Evolutionary conservation across 2,797 vertebrate genomes (phyloP), one percentile per base, ranked within the genome.

Genomic region (Poecilia gillii): DNA sequence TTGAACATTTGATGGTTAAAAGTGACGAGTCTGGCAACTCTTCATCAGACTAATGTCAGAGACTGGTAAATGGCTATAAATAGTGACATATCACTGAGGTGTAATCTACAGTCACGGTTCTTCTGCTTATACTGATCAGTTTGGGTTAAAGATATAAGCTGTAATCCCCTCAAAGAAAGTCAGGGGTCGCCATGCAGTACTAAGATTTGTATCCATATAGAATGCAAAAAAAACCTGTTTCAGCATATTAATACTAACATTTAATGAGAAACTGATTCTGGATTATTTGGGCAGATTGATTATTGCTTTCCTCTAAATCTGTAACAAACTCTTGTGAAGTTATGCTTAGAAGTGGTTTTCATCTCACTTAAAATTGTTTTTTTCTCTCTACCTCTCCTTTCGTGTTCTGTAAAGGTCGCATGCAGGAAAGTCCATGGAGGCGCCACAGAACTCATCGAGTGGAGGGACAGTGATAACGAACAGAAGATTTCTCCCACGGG

Each of bases 361-460:
- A 13, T 57, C 28, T 78, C 6, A 31, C 1, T 79, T 66, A 83
- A 81, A 68, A 41, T 2, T 45, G 18, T 70, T 64, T 84, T 84
- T 88, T 78, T 80, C 79, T 85, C 14, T 88, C 43, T 84, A 76
- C 71, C 72, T 88, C 41, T 89, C 76, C 59, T 94, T 46, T 83
- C 39, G 62, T 76, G 88, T 45, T 92, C 74, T 90, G 78, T 85
- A 70, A 96, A 99, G 98, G 97, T 98, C 77, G 93, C 96, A 79
- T 97, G 97, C 92, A 96, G 96, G 25, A 94, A 95, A 87, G 91
- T 91, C 73, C 95, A 92, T 53, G 95, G 90, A 20, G 91, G 94
- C 23, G 94, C 95, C 78, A 87, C 97, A 0, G 97, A 97, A 0
- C 94, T 97, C 80, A 95, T 98, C 81, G 96, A 98, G 82, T 99